Evolutionary conservation across 64 coral and sea anemone genomes (phyloP), one percentile per base, ranked within the genome.

Genomic region (Porites lutea): DNA sequence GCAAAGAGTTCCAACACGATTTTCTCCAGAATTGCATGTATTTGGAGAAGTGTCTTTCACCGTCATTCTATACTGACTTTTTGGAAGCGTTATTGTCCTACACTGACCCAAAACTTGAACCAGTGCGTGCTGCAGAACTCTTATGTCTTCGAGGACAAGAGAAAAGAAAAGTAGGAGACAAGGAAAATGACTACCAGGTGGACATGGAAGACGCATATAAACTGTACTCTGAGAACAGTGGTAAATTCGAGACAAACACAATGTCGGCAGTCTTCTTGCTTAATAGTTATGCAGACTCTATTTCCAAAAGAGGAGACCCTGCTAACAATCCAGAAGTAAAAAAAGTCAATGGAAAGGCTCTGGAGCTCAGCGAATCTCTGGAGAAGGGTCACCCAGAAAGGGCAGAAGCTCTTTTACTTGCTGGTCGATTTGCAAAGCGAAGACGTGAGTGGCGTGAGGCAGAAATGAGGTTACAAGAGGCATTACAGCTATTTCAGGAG

Each of bases 91-190:
- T 82, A 18, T 6, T 63, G 27, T 63, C 22, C 12, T 73, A 47
- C 23, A 48, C 6, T 16, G 12, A 82, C 3, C 20, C 79, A 61
- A 43, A 58, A 5, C 18, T 0, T 47, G 44, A 51, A 11, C 62
- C 90, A 50, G 5, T 76, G 21, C 90, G 59, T 19, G 5, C 11
- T 3, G 71, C 85, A 16, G 69, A 72, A 59, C 57, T 83, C 2
- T 46, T 84, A 3, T 94, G 92, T 53, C 72, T 75, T 19, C 78
- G 67, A 18, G 92, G 92, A 15, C 74, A 89, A 66, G 79, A 89
- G 13, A 72, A 37, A 9, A 75, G 92, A 83, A 94, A 81, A 65
- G 11, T 14, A 5, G 57, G 53, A 75, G 43, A 85, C 2, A 53
- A 58, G 7, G 13, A 48, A 74, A 45, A 85, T 46, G 84, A 94